Percentiles rank a stretch among this genome's conserved stretches.
Conservation (phyloP, 2,113 vertebrate species). For the Microcebus jonahi region DNA sequence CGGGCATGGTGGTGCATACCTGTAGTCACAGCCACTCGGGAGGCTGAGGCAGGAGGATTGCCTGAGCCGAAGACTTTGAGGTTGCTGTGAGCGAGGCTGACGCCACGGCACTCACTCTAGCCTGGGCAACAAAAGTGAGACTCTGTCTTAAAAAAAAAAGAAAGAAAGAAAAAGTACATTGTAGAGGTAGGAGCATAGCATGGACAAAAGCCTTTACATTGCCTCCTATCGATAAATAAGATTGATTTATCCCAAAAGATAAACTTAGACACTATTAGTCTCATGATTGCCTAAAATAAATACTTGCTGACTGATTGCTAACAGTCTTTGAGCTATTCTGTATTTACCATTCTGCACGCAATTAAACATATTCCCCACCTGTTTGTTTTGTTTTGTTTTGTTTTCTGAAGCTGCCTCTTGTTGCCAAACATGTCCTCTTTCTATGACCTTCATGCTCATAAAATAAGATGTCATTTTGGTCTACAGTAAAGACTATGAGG, state of each 20-base stretch:
- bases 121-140: too few species aligned
- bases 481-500: neutral
- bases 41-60: too few species aligned
- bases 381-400: too few species aligned
- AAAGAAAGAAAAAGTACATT: neutral
- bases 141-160: too few species aligned
- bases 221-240: too few species aligned
- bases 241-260: neutral
- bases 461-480: neutral
- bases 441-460: neutral
- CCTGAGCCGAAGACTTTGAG: too few species aligned
- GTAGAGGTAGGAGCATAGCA: neutral
- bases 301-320: neutral
- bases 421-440: neutral
- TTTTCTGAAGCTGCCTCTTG: neutral
- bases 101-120: too few species aligned
- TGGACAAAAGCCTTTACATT: neutral
- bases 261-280: neutral
- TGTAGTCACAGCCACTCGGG: too few species aligned
- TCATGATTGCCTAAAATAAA: neutral
- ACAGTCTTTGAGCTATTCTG: neutral
- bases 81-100: too few species aligned
- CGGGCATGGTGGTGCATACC: too few species aligned
- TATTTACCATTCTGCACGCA: neutral
- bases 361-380: neutral